A percentile compares a stretch with the other conserved stretches of the same genome.
These are phyloP conservation scores for Dendrocincla fuliginosa DNA, from an alignment of 2,797 vertebrate genomes.

Conservation along the genomic window DNA sequence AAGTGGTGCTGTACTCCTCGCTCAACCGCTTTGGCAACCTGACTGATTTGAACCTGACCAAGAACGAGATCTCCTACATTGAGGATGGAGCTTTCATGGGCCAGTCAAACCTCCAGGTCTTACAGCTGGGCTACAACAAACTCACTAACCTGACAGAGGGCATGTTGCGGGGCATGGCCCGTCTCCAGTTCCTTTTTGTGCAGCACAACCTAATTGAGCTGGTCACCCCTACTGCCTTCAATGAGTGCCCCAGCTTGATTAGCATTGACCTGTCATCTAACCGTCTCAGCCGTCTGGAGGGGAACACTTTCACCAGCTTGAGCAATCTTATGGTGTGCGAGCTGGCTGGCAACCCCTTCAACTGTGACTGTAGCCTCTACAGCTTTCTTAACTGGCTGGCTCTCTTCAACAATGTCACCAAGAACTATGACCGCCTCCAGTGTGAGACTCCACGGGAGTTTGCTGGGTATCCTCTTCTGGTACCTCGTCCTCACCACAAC, in stretches of 20 bases:
- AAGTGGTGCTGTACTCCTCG: slow-evolving; percentile 92
- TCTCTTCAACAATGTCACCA: slow-evolving; percentile 95
- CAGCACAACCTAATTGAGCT: slow-evolving; percentile 98
- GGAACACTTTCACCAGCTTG: slow-evolving; percentile 89
- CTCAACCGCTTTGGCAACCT: slow-evolving; percentile 97
- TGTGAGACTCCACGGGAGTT: slow-evolving; percentile 95
- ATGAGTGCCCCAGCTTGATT: slow-evolving; percentile 94
- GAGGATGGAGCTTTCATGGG: slow-evolving; percentile 96
- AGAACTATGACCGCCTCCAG: slow-evolving; percentile 96
- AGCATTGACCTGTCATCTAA: slow-evolving; percentile 98
- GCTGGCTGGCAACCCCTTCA: slow-evolving; percentile 96
- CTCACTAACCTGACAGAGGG: slow-evolving; percentile 95
- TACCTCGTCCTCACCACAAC: slow-evolving; percentile 85
- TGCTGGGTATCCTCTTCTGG: slow-evolving; percentile 90
- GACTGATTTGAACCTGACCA: slow-evolving; percentile 98
- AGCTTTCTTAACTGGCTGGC: slow-evolving; percentile 93
- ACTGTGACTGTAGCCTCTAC: slow-evolving; percentile 94
- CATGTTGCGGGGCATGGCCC: slow-evolving; percentile 93
- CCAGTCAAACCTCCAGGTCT: slow-evolving; percentile 93
- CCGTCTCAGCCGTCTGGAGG: slow-evolving; percentile 91
- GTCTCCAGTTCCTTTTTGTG: slow-evolving; percentile 94
- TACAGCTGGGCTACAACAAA: slow-evolving; percentile 97
- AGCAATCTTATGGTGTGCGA: slow-evolving; percentile 94
- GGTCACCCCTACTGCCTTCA: slow-evolving; percentile 91
- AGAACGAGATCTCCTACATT: slow-evolving; percentile 97